Base-by-base conservation (phyloP, 2,113 vertebrate genomes). In the Lasiurus borealis region DNA sequence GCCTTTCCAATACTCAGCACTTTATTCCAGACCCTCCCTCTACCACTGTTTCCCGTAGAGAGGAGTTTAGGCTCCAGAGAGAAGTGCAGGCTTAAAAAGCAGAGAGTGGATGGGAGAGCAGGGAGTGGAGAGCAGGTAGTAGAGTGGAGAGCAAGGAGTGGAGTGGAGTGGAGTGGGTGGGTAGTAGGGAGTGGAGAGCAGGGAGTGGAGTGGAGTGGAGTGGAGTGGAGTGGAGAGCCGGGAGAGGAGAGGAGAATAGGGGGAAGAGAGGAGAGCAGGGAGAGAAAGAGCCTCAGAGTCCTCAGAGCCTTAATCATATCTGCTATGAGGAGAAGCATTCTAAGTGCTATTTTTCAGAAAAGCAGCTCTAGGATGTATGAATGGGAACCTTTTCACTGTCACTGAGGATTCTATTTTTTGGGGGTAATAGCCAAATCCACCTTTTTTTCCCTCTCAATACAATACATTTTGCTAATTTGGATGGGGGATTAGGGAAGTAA, bases 1-100 rank as follows among this genome's bases (percentile, higher is more conserved):
- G 1, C 31, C 34, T 4, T 23, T 27, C 3, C 10, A 13, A 23
- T 6, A 0, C 9, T n/a, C 72, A 48, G 11, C 4, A 2, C 4
- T 48, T 0, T 66, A 5, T 19, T 9, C 3, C 10, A 36, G 69
- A 29, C 8, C 10, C n/a, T 15, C 0, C 0, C 0, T 54, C 50
- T 11, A 27, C 27, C 1, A 2, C 54, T 5, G 18, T 31, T 34
- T n/a, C 44, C 68, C 46, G 27, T n/a, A 62, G 29, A 5, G 12
- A 34, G 69, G 4, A n/a, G 25, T 10, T 62, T 4, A 44, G 77
- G n/a, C 16, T 19, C 8, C 0, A 21, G 36, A 46, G 15, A 6
- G 19, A 40, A 40, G 48, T 10, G 40, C 40, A 57, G 34, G 52
- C 8, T 23, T 25, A 23, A 8, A 59, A 21, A 3, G 59, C 59